Base-by-base conservation (phyloP, 1,140 invertebrate species). In the Trinorchestia longiramus region DNA sequence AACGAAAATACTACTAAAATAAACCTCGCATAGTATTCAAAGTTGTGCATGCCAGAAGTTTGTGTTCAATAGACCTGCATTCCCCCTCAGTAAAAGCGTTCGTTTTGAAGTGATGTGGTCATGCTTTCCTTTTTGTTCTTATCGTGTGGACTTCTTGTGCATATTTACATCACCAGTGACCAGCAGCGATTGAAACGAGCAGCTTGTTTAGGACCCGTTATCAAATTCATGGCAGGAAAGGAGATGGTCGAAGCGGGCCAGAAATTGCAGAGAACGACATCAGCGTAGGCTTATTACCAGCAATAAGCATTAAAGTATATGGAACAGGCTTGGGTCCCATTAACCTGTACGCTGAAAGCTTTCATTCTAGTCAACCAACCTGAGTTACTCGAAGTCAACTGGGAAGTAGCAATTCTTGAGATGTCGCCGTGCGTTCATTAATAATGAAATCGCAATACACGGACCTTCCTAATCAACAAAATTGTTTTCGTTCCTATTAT, bases 301-400 rank as follows among this genome's bases (percentile, higher is more conserved):
- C 62, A 77, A 77, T 77, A 77, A 77, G 28, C 62, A 77, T 77
- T 77, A 77, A 77, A 77, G 62, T 77, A 77, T 77, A 77, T 77
- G 62, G 62, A 77, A 77, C 62, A 77, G 62, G 62, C 62, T 28
- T 77, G 62, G 62, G 62, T 28, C 8, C 62, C 62, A 77, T 77
- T 77, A 77, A 77, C 62, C 8, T 77, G 15, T 36, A 36, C 15
- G 62, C 62, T 77, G 8, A 77, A 77, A 77, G 62, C 62, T 77
- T 77, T 77, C 62, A 77, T 77, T 77, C 62, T 77, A 36, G 62
- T 77, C 62, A 77, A 19, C 62, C 62, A 28, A 77, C 62, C 11
- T 53, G 62, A 3, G 28, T 28, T 77, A 28, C 15, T 77, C 62
- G 62, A 77, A 77, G 1, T 36, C 62, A 19, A 11, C 28, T 36